Evolutionary conservation across 2,888 invertebrate species (phyloP).

Genomic region (Cancer borealis): DNA sequence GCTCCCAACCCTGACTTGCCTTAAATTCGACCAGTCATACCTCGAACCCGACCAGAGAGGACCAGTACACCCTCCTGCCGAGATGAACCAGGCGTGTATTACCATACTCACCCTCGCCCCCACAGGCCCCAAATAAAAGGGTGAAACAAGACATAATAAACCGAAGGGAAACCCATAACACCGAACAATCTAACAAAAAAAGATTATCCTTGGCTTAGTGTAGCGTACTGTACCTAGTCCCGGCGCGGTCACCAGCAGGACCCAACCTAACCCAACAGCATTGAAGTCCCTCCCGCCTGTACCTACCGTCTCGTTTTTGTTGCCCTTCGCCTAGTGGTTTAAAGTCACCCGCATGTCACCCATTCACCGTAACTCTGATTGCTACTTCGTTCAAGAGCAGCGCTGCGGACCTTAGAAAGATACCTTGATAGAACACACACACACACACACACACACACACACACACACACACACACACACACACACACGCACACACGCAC

Average conservation of each 20-base stretch:
- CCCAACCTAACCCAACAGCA: neutral
- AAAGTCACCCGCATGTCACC: conserved; percentile 20
- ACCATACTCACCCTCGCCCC: neutral
- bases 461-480: too few species aligned
- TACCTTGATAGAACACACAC: neutral
- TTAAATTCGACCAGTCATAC: neutral
- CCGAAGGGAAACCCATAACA: neutral
- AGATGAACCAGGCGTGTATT: neutral
- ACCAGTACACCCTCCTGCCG: neutral
- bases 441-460: too few species aligned
- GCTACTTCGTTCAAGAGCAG: neutral
- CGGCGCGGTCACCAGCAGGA: conserved; percentile 4
- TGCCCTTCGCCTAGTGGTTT: neutral
- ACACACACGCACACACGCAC: neutral
- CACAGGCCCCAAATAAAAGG: neutral
- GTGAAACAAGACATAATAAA: neutral
- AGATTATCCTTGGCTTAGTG: neutral
- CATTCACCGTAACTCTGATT: neutral
- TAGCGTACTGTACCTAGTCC: neutral
- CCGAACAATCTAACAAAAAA: neutral
- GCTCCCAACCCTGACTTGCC: neutral
- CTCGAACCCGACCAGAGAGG: neutral
- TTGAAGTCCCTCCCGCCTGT: neutral
- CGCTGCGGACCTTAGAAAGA: neutral
- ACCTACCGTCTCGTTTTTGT: neutral